Percentiles rank a stretch among this genome's conserved stretches.
Evolutionary conservation across 2,797 vertebrate species (phyloP).

Genomic region (Tadarida brasiliensis): DNA sequence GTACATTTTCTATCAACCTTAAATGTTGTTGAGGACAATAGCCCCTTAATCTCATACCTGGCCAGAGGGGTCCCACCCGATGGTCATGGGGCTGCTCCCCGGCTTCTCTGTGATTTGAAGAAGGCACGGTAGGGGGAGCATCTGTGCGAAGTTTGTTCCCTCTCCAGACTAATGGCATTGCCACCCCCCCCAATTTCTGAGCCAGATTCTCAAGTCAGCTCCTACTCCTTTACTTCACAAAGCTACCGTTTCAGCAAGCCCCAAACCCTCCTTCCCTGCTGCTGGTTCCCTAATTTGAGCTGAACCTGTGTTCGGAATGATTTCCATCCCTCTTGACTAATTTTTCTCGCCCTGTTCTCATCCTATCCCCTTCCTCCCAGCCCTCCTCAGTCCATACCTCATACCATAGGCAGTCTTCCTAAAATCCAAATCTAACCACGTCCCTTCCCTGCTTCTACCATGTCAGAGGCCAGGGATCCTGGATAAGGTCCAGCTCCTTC

Average conservation of each 20-base stretch:
- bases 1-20: background rate
- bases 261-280: background rate
- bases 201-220: background rate
- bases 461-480: background rate
- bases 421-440: background rate
- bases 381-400: background rate
- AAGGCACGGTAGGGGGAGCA: background rate
- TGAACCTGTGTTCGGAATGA: background rate
- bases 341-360: background rate
- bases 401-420: background rate
- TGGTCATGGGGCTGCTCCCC: background rate
- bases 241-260: background rate
- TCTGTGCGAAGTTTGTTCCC: background rate
- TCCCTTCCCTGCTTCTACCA: background rate
- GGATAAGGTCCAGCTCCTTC: background rate
- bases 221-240: background rate
- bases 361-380: background rate
- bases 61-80: background rate
- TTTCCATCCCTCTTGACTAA: background rate
- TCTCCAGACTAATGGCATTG: background rate
- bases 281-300: background rate
- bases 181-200: background rate
- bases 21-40: background rate
- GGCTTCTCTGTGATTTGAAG: background rate
- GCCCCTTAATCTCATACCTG: background rate